These are phyloP conservation scores for Ligdia adustata DNA, from an alignment of 2,888 invertebrate species.

Conservation along the genomic window DNA sequence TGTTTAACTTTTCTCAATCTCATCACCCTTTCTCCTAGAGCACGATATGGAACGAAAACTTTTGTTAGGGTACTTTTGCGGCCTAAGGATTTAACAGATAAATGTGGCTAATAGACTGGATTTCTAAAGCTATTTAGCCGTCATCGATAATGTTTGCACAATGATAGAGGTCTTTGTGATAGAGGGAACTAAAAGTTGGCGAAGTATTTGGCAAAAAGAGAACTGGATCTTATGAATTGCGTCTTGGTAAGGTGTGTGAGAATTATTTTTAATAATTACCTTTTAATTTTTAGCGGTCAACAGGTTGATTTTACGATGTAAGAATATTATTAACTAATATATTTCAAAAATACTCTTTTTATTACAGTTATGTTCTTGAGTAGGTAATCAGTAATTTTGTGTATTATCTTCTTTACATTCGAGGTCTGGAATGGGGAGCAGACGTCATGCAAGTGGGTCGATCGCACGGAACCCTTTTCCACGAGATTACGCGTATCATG, in stretches of 20 bases:
- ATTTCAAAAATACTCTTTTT: background rate
- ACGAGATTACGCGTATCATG: conserved; percentile 73
- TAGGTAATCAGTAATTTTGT: background rate
- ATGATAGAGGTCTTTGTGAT: background rate
- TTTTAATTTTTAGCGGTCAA: no score
- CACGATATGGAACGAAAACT: conserved; percentile 19
- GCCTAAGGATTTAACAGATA: background rate
- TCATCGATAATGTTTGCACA: no score
- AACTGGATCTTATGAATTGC: no score
- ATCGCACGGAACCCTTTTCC: conserved; percentile 61
- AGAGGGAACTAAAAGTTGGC: no score
- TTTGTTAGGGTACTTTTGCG: conserved; percentile 15
- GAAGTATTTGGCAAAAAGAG: no score
- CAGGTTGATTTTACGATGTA: no score
- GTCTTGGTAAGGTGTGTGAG: no score
- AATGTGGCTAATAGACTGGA: background rate
- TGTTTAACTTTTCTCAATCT: conserved; percentile 29
- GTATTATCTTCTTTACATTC: conserved; percentile 3
- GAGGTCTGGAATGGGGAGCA: conserved; percentile 36
- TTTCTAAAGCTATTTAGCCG: background rate
- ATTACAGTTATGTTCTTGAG: background rate
- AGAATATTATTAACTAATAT: background rate
- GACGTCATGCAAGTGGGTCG: conserved; percentile 44
- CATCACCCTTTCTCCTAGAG: conserved; percentile 24
- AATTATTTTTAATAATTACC: no score